Conservation (phyloP, 2,113 vertebrate genomes). For the Paraplagusia blochii region DNA sequence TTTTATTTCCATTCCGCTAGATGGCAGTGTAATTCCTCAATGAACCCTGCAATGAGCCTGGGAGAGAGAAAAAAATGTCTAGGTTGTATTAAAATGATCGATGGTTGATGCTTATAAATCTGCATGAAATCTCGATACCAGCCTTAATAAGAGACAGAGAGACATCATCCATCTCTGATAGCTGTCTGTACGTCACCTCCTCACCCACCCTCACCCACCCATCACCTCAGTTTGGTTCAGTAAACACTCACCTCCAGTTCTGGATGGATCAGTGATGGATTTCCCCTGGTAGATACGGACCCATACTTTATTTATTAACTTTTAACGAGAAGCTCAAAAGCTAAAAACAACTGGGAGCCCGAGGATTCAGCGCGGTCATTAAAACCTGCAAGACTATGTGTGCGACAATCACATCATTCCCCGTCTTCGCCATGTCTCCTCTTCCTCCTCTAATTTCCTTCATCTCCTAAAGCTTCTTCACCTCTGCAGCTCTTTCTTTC, state of each 20-base stretch:
- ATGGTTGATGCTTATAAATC: slow-evolving; percentile 64
- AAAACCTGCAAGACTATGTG: too few species aligned
- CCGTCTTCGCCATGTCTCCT: slow-evolving; percentile 16
- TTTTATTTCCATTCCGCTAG: slow-evolving; percentile 39
- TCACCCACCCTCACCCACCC: slow-evolving; percentile 14
- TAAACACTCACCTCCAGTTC: too few species aligned
- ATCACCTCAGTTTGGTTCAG: too few species aligned
- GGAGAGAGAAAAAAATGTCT: slow-evolving; percentile 7
- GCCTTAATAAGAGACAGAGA: slow-evolving; percentile 35
- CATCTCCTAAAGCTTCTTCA: slow-evolving; percentile 43
- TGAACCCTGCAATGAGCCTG: slow-evolving; percentile 10
- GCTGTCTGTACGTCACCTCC: slow-evolving; percentile 15
- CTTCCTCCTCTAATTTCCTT: slow-evolving; percentile 42
- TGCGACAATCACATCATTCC: slow-evolving; percentile 13
- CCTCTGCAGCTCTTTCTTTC: slow-evolving; percentile 52
- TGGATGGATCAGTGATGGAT: too few species aligned
- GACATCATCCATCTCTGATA: slow-evolving; percentile 22
- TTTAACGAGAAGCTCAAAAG: too few species aligned
- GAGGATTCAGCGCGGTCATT: too few species aligned
- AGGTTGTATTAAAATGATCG: slow-evolving; percentile 66
- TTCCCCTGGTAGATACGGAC: too few species aligned
- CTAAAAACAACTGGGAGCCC: too few species aligned
- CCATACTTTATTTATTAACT: too few species aligned
- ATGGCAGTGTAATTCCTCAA: slow-evolving; percentile 55
- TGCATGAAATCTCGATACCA: slow-evolving; percentile 66